Evolutionary conservation across 2,888 invertebrate genomes (phyloP), one percentile per base, ranked within the genome.

Genomic region (Trypoxylon attenuatum): DNA sequence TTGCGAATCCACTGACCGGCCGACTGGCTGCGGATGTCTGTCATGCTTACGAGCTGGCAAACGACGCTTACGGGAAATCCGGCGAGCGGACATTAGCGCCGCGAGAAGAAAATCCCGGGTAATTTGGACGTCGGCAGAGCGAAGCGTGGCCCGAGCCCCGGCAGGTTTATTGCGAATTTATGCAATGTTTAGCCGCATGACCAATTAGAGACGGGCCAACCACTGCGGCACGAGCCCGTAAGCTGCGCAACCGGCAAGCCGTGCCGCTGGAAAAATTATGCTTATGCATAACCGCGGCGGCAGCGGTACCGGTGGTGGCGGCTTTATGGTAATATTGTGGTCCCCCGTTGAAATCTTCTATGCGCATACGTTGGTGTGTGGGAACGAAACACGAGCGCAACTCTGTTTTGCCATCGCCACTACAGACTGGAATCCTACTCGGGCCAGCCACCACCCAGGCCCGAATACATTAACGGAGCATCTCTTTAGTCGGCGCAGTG

Each of bases 261-360:
- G 61, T 67, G 71, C 71, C 72, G 72, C 67, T 74, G 75, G 81
- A 84, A 84, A 84, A 84, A 84, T 84, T 84, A 84, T 82, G 82
- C 81, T 83, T 80, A 81, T 83, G 83, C 84, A 84, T 84, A 84
- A 82, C 81, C 83, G 69, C 80, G 65, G 77, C 70, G 76, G 79
- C 80, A 79, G 80, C 79, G 29, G 29, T 29, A 13, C 29, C n/a
- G n/a, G n/a, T n/a, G n/a, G n/a, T n/a, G 76, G 79, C 80, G 80
- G 81, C 79, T 83, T 84, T 84, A 84, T 83, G 84, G 83, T 84
- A 84, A 84, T 84, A 77, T 80, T 80, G 83, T 77, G 84, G 84
- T 82, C 74, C n/a, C 73, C 77, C 66, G 80, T 76, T 83, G 80
- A 84, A 82, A 84, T 84, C 84, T 82, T 82, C 82, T 77, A 77